Evolutionary conservation across 1,140 invertebrate species (phyloP).

Genomic region (Pseudomyrmex cubaensis): DNA sequence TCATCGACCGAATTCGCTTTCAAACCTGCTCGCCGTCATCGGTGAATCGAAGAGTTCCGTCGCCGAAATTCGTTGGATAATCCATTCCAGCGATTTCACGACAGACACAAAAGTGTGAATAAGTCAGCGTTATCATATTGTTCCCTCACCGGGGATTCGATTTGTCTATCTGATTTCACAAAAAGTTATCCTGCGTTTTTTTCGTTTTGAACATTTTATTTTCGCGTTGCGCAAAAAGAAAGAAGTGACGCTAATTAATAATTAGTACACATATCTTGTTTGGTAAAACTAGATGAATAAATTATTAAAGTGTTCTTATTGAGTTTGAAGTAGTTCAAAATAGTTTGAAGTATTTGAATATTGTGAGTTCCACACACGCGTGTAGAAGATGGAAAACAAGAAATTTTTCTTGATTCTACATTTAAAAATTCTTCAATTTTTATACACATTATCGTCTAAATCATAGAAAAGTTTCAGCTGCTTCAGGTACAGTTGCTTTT

Average conservation of each 20-base stretch:
- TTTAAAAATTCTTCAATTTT: background rate
- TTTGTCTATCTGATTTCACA: constrained; percentile 6
- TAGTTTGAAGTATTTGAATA: background rate
- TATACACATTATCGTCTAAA: background rate
- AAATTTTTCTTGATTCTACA: background rate
- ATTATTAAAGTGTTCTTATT: too few species aligned
- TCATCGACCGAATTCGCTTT: constrained; percentile 58
- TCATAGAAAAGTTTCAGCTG: too few species aligned
- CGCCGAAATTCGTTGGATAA: constrained; percentile 39
- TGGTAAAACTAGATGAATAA: too few species aligned
- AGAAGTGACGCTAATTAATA: too few species aligned
- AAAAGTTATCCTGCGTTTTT: background rate
- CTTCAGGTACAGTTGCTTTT: too few species aligned
- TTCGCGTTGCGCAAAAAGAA: background rate
- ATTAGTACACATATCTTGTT: too few species aligned
- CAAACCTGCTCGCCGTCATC: constrained; percentile 49
- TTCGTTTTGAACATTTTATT: background rate
- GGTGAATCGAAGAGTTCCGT: constrained; percentile 35
- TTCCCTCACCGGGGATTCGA: background rate
- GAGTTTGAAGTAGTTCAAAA: background rate
- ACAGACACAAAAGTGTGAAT: constrained; percentile 32
- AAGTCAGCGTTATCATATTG: constrained; percentile 30
- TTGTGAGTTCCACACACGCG: background rate
- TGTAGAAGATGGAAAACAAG: background rate
- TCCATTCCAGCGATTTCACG: constrained; percentile 42